Percentiles rank a stretch among this genome's conserved stretches.
Conservation (phyloP, 2,888 invertebrate species). For the Cephus rjabovi region DNA sequence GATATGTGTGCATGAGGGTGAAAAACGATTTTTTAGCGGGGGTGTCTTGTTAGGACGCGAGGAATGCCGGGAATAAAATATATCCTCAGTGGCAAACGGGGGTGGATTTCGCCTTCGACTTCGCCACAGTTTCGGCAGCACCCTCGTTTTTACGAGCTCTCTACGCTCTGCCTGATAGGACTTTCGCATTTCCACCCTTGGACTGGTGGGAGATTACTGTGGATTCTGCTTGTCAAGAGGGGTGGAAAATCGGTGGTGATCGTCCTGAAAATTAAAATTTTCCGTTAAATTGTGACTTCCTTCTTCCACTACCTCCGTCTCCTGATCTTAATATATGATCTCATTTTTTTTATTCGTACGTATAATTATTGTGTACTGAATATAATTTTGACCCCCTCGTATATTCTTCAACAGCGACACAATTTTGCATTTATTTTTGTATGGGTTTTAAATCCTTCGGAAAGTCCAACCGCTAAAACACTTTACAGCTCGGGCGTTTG, state of each 20-base stretch:
- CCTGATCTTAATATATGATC: neutral
- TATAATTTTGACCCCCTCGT: neutral
- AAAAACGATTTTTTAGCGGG: constrained; percentile 4
- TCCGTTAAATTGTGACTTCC: neutral
- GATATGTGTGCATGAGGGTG: neutral
- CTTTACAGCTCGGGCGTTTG: neutral
- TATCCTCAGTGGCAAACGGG: neutral
- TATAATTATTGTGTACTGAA: neutral
- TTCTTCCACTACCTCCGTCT: neutral
- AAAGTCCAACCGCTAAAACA: neutral
- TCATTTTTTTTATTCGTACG: neutral
- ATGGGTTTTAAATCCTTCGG: neutral
- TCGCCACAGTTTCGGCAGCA: neutral
- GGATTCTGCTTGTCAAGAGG: neutral
- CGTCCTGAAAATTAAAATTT: neutral
- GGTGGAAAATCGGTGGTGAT: neutral
- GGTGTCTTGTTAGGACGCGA: constrained; percentile 4
- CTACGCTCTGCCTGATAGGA: neutral
- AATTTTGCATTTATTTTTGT: neutral
- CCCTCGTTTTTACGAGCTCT: neutral
- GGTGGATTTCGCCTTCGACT: neutral
- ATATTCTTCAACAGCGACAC: neutral
- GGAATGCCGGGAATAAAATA: constrained; percentile 6
- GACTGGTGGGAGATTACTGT: neutral
- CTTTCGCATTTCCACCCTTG: neutral